Evolutionary conservation across 1,140 invertebrate species (phyloP).

Genomic region (Cydia fagiglandana): DNA sequence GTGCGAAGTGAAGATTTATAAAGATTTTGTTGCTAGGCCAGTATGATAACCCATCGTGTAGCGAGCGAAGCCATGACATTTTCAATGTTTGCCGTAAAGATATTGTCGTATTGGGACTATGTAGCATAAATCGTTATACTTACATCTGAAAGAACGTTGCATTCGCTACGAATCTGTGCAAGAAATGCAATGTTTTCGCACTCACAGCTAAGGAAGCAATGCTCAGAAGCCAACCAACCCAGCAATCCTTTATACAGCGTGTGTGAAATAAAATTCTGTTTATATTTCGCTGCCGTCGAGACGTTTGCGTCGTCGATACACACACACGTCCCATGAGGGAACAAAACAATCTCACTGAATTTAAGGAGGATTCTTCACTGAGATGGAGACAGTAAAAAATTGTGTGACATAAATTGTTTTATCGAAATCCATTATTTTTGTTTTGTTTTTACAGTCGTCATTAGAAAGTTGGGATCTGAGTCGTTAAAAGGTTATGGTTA

Average conservation of each 20-base stretch:
- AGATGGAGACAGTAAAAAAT: conserved; percentile 17
- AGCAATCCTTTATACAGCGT: conserved; percentile 18
- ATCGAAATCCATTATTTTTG: background rate
- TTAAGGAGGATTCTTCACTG: background rate
- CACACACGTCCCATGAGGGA: background rate
- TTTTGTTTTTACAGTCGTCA: background rate
- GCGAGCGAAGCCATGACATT: too few species aligned
- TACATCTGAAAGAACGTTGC: background rate
- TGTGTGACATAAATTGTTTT: background rate
- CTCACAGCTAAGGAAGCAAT: background rate
- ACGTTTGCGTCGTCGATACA: conserved; percentile 14
- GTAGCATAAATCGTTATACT: background rate
- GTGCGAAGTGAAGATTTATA: too few species aligned
- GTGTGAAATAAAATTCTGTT: conserved; percentile 20
- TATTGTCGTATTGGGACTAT: background rate
- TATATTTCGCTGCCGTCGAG: conserved; percentile 4
- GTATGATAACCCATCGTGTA: too few species aligned
- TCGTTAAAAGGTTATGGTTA: background rate
- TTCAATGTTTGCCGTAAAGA: too few species aligned
- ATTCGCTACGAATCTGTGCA: background rate
- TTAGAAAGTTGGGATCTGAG: background rate
- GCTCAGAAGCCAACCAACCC: conserved; percentile 9
- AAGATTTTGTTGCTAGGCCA: too few species aligned
- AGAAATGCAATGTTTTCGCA: conserved; percentile 1
- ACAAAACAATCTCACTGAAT: conserved; percentile 13